Conservation (phyloP, 1,140 invertebrate species). For the Drosophila oshimai region DNA sequence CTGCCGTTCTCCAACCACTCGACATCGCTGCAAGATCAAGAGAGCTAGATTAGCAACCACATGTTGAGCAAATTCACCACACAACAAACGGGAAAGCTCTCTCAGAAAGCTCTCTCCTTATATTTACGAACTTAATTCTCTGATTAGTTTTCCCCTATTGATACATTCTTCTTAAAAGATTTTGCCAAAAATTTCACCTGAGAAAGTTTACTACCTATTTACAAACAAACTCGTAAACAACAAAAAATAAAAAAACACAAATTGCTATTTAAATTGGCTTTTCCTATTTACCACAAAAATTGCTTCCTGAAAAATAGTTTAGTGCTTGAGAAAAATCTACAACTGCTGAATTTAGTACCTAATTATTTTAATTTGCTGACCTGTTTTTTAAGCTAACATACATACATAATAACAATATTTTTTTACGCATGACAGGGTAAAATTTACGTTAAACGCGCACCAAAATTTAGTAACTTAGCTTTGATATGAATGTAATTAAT, state of each 20-base stretch:
- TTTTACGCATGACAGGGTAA: too few species aligned
- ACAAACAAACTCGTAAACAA: neutral
- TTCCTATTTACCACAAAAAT: conserved; percentile 7
- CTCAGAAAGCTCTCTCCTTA: conserved; percentile 11
- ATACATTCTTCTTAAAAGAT: neutral
- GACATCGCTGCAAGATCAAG: conserved; percentile 64
- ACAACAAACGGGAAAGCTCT: conserved; percentile 56
- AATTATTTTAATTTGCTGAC: too few species aligned
- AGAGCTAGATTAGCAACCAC: conserved; percentile 50
- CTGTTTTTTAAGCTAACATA: too few species aligned
- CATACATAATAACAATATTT: too few species aligned
- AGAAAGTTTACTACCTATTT: neutral
- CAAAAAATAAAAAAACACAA: neutral
- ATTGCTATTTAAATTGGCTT: neutral
- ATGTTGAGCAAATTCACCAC: conserved; percentile 73
- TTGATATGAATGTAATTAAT: too few species aligned
- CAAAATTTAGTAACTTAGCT: too few species aligned
- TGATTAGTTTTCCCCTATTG: neutral
- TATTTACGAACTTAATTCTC: neutral
- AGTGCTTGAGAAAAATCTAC: too few species aligned
- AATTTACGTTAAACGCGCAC: too few species aligned
- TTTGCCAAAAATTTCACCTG: neutral
- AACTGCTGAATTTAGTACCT: too few species aligned
- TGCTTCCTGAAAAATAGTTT: neutral
- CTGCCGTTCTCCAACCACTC: conserved; percentile 71